Conservation (phyloP, 2,888 invertebrate genomes). For the Nomada fucata region DNA sequence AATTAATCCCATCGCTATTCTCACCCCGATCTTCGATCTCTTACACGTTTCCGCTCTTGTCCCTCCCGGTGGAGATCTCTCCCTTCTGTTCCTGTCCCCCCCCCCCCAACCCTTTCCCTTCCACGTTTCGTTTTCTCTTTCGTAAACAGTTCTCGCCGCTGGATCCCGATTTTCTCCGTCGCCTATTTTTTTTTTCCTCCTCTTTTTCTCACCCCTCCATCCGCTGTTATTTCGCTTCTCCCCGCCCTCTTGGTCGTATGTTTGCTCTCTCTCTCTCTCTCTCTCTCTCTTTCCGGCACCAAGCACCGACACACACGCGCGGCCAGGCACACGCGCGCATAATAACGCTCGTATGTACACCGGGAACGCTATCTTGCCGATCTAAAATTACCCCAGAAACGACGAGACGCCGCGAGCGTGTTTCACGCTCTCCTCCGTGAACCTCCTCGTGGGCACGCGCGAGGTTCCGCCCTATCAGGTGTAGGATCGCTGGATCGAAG, state of each 20-base stretch:
- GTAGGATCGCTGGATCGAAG: conserved; percentile 25
- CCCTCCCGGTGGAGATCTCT: conserved; percentile 17
- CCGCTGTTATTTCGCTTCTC: conserved; percentile 44
- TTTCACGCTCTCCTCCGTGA: conserved; percentile 33
- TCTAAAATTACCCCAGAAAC: conserved; percentile 83
- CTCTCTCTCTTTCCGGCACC: conserved; percentile 44
- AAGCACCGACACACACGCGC: neutral
- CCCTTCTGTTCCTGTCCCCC: neutral
- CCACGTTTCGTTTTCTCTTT: conserved; percentile 48
- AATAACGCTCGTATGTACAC: neutral
- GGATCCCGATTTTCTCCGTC: conserved; percentile 38
- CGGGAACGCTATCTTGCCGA: conserved; percentile 81
- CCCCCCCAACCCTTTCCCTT: conserved; percentile 7
- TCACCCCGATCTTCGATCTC: conserved; percentile 41
- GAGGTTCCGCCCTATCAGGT: conserved; percentile 38
- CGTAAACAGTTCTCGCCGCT: conserved; percentile 56
- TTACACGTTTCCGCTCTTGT: conserved; percentile 35
- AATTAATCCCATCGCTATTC: conserved; percentile 55
- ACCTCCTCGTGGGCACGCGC: conserved; percentile 12
- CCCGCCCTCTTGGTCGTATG: conserved; percentile 2
- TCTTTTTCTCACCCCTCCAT: conserved; percentile 28
- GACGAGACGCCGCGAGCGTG: conserved; percentile 69
- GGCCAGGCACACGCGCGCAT: too few relatives aligned
- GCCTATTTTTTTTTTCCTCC: neutral
- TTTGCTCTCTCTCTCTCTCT: conserved; percentile 47